Conservation (phyloP, 2,888 invertebrate species). For the Eulithis prunata region DNA sequence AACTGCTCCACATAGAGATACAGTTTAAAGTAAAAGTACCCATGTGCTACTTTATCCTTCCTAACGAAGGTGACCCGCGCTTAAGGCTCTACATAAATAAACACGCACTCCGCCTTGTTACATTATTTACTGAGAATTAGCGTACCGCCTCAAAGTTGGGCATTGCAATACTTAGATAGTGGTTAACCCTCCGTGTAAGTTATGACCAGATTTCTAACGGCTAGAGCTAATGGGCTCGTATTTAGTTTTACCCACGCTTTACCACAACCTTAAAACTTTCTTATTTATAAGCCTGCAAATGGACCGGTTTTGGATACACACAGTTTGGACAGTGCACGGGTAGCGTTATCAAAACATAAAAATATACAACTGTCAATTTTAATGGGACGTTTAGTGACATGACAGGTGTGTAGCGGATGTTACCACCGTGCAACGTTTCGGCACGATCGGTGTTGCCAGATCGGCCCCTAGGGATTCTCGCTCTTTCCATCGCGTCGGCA, state of each 20-base stretch:
- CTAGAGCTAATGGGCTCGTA: not conserved
- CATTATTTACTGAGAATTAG: constrained; percentile 33
- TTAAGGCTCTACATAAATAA: constrained; percentile 31
- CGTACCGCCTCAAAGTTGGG: constrained; percentile 16
- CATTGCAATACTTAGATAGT: constrained; percentile 2
- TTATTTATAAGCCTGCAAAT: not conserved
- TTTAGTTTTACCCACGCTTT: not conserved
- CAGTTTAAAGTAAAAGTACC: too few relatives aligned
- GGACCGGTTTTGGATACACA: too few relatives aligned
- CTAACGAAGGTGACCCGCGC: constrained; percentile 33
- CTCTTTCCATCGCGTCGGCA: too few relatives aligned
- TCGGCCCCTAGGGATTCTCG: too few relatives aligned
- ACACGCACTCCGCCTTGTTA: constrained; percentile 27
- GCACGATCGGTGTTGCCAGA: too few relatives aligned
- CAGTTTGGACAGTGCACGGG: too few relatives aligned
- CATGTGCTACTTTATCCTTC: constrained; percentile 8
- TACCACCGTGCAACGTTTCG: too few relatives aligned
- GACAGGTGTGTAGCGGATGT: too few relatives aligned
- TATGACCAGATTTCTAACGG: constrained; percentile 2
- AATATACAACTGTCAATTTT: too few relatives aligned
- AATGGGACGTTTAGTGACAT: too few relatives aligned
- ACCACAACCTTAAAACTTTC: not conserved
- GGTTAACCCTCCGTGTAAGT: constrained; percentile 2
- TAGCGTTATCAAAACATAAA: too few relatives aligned
- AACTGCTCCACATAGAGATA: too few relatives aligned